These are phyloP conservation scores for Drosophila antonietae DNA, from an alignment of 2,888 invertebrate species.

Conservation along the genomic window DNA sequence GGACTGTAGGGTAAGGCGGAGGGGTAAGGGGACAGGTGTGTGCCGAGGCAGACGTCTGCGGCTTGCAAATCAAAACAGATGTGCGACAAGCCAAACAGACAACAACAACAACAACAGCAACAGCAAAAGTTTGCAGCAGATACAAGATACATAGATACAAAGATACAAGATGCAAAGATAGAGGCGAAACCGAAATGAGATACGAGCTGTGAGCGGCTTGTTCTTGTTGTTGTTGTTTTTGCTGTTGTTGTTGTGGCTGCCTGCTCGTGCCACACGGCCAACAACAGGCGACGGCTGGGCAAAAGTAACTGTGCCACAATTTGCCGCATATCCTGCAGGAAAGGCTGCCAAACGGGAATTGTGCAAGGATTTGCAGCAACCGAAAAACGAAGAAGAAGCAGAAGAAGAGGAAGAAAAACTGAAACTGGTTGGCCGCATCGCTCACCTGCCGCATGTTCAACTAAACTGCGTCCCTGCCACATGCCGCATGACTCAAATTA, in stretches of 20 bases:
- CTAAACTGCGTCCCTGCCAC: slow-evolving; percentile 55
- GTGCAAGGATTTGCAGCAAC: slow-evolving; percentile 55
- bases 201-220: slow-evolving; percentile 28
- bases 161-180: slow-evolving; percentile 31
- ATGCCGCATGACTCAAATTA: slow-evolving; percentile 75
- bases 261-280: slow-evolving; percentile 65
- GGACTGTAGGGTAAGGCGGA: neutral
- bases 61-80: slow-evolving; percentile 71
- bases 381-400: neutral
- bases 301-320: slow-evolving; percentile 53
- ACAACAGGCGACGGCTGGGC: slow-evolving; percentile 14
- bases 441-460: slow-evolving; percentile 56
- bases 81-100: slow-evolving; percentile 59
- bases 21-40: neutral
- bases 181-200: slow-evolving; percentile 40
- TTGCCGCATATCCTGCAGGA: slow-evolving; percentile 60
- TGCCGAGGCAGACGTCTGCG: slow-evolving; percentile 19
- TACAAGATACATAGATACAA: slow-evolving; percentile 22
- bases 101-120: neutral
- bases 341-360: slow-evolving; percentile 60
- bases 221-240: slow-evolving; percentile 7
- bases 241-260: slow-evolving; percentile 9
- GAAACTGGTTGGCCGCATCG: slow-evolving; percentile 49
- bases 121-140: slow-evolving; percentile 15
- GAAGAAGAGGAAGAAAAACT: slow-evolving; percentile 9